These are phyloP conservation scores for Phania funesta DNA, from an alignment of 2,888 invertebrate species.

Conservation along the genomic window DNA sequence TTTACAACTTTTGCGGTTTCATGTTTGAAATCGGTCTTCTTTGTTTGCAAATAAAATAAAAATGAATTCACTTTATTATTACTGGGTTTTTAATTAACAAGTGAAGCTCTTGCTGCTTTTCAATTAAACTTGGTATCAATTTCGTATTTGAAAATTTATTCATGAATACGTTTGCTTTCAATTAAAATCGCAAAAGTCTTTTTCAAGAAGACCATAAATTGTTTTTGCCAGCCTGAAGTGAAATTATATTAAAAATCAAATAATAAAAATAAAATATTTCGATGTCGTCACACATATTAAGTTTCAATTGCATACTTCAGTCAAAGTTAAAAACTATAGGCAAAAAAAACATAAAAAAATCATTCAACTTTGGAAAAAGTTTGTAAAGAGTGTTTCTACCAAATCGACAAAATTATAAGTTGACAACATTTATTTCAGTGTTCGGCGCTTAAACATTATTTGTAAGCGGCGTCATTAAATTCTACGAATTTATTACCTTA, in stretches of 20 bases:
- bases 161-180: constrained; percentile 28
- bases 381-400: neutral
- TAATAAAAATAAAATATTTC: neutral
- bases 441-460: too few relatives aligned
- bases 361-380: neutral
- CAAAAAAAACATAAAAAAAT: neutral
- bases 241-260: constrained; percentile 47
- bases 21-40: constrained; percentile 10
- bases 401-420: too few relatives aligned
- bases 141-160: constrained; percentile 43
- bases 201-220: constrained; percentile 38
- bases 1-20: constrained; percentile 32
- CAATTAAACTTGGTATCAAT: constrained; percentile 37
- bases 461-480: too few relatives aligned
- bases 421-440: too few relatives aligned
- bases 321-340: neutral
- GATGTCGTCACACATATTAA: constrained; percentile 51
- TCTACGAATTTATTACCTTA: too few relatives aligned
- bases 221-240: constrained; percentile 44
- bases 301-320: neutral
- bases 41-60: constrained; percentile 6
- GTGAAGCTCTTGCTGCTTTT: constrained; percentile 11
- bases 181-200: neutral
- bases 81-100: constrained; percentile 27
- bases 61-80: constrained; percentile 35